Conservation (phyloP, 92 coral and sea anemone genomes). For the Virgularia gustaviana region DNA sequence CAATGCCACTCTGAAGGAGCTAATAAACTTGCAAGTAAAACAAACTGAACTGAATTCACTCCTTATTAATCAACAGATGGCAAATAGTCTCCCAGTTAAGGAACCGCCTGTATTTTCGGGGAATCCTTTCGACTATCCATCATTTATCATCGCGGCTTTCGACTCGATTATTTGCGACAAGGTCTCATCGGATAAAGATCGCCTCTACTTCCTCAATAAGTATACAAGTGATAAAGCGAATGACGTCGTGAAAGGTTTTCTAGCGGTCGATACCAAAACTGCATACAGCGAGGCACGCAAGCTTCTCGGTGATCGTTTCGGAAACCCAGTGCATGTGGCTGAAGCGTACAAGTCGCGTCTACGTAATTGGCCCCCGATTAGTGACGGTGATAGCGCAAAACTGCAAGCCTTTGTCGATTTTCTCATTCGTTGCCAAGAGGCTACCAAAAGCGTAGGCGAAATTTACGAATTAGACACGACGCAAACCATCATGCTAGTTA, state of each 20-base stretch:
- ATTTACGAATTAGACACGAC: slow-evolving; percentile 58
- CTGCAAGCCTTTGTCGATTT: slow-evolving; percentile 60
- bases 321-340: slow-evolving; percentile 63
- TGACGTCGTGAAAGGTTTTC: slow-evolving; percentile 56
- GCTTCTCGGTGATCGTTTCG: slow-evolving; percentile 55
- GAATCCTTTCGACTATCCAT: slow-evolving; percentile 31
- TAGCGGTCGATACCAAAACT: slow-evolving; percentile 47
- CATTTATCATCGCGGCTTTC: slow-evolving; percentile 46
- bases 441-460: slow-evolving; percentile 46
- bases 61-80: slow-evolving; percentile 44
- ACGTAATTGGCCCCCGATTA: slow-evolving; percentile 57
- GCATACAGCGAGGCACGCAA: slow-evolving; percentile 57
- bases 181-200: slow-evolving; percentile 44
- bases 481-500: slow-evolving; percentile 15
- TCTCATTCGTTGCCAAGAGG: slow-evolving; percentile 54
- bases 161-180: slow-evolving; percentile 50
- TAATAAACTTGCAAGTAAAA: slow-evolving; percentile 20
- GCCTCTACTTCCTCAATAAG: slow-evolving; percentile 57
- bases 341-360: slow-evolving; percentile 57
- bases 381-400: slow-evolving; percentile 57
- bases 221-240: slow-evolving; percentile 62
- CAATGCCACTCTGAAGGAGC: slow-evolving; percentile 18
- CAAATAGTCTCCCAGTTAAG: slow-evolving; percentile 40
- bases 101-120: slow-evolving; percentile 56
- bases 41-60: slow-evolving; percentile 45